phyloP scores from a whole-genome alignment of 2,113 vertebrate species.

The Elaphurus davidianus region DNA sequence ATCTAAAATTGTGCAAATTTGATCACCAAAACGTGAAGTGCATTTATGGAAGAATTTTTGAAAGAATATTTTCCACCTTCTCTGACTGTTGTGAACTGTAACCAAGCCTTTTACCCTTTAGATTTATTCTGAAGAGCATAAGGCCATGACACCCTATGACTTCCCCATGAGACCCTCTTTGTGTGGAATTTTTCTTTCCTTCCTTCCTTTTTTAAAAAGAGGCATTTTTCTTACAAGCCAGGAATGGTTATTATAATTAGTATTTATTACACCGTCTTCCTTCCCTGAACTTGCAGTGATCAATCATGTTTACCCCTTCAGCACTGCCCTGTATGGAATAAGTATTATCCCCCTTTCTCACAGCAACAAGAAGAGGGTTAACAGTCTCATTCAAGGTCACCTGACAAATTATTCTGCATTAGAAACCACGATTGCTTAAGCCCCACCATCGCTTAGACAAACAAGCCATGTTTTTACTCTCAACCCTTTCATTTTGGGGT shows the following conservation, averaged over 20 bases:
- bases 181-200: constrained; percentile 19
- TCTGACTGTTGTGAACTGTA: not conserved
- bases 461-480: not conserved
- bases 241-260: constrained; percentile 53
- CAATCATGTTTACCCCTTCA: not conserved
- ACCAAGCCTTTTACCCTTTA: not conserved
- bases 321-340: constrained; percentile 44
- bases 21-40: not conserved
- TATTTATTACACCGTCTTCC: constrained; percentile 70
- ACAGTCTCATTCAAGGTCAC: constrained; percentile 24
- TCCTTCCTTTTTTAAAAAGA: not conserved
- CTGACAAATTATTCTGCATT: not conserved
- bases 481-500: not conserved
- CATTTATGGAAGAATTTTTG: not conserved
- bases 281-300: not conserved
- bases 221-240: constrained; percentile 57
- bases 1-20: not conserved
- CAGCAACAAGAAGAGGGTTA: not conserved
- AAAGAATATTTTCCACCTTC: not conserved
- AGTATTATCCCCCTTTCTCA: constrained; percentile 33
- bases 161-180: not conserved
- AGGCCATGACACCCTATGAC: not conserved
- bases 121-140: not conserved
- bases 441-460: not conserved
- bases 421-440: not conserved